phyloP scores from a whole-genome alignment of 2,113 vertebrate genomes.

The Notothenia coriiceps region DNA sequence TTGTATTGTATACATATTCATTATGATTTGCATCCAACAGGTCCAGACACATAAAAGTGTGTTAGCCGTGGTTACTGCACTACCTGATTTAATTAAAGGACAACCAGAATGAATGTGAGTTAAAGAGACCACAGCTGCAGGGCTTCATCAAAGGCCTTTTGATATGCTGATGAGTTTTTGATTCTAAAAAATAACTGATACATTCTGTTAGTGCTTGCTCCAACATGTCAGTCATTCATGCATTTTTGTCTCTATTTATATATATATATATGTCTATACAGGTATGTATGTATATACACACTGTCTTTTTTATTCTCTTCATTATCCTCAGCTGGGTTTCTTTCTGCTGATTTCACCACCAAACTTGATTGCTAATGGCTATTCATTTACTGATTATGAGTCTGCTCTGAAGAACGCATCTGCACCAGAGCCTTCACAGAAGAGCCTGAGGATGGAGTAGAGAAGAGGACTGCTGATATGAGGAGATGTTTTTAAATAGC shows the following conservation, averaged over 20 bases:
- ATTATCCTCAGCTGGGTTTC: conserved; percentile 22
- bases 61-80: conserved; percentile 48
- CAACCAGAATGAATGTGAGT: conserved; percentile 59
- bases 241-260: conserved; percentile 29
- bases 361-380: conserved; percentile 39
- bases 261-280: not conserved
- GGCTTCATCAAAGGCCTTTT: conserved; percentile 76
- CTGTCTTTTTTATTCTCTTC: not conserved
- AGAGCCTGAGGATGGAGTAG: conserved; percentile 29
- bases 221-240: conserved; percentile 30
- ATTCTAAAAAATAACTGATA: conserved; percentile 52
- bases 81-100: conserved; percentile 66
- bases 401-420: conserved; percentile 35
- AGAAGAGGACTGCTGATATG: conserved; percentile 17
- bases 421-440: conserved; percentile 28
- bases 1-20: conserved; percentile 26
- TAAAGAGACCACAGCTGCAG: conserved; percentile 76
- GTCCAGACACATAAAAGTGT: conserved; percentile 59
- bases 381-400: conserved; percentile 47
- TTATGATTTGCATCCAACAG: conserved; percentile 48
- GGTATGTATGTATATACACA: not conserved
- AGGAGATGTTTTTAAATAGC: conserved; percentile 28
- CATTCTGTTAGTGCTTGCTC: conserved; percentile 42
- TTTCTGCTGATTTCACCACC: conserved; percentile 38
- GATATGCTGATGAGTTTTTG: conserved; percentile 78